These are phyloP conservation scores for Trematomus bernacchii DNA, from an alignment of 2,797 vertebrate genomes.

Conservation along the genomic window DNA sequence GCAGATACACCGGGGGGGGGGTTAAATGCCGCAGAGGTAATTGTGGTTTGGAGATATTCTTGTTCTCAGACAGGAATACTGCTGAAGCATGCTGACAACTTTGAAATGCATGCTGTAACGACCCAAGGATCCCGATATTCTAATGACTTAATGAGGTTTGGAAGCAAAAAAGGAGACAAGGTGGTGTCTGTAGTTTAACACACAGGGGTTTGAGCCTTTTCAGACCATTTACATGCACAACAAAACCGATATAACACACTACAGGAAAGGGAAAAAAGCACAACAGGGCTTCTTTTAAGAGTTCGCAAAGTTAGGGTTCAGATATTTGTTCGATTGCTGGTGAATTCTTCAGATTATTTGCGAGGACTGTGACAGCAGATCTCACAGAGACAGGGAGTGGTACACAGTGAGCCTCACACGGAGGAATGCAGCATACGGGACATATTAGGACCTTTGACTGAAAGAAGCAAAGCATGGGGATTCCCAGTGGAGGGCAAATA, in stretches of 20 bases:
- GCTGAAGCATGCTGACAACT: constrained; percentile 5
- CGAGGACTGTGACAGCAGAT: constrained; percentile 42
- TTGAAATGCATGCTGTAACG: not conserved
- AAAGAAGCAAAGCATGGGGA: constrained; percentile 36
- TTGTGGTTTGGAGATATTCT: constrained; percentile 22
- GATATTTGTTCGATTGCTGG: constrained; percentile 42
- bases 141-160: no score
- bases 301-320: constrained; percentile 42
- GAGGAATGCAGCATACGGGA: constrained; percentile 48
- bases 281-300: not conserved
- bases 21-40: constrained; percentile 14
- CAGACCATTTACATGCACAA: no score
- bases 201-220: no score
- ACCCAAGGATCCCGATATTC: not conserved
- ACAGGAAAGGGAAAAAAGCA: no score
- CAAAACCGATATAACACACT: no score
- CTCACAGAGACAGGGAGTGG: constrained; percentile 47
- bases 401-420: constrained; percentile 24
- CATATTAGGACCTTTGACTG: constrained; percentile 43
- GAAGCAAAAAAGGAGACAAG: no score
- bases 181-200: no score
- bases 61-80: constrained; percentile 6
- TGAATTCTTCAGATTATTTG: constrained; percentile 30
- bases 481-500: constrained; percentile 30
- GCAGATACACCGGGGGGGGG: not conserved